Base-by-base conservation (phyloP, 2,888 invertebrate genomes). In the Drosophila suboccidentalis region DNA sequence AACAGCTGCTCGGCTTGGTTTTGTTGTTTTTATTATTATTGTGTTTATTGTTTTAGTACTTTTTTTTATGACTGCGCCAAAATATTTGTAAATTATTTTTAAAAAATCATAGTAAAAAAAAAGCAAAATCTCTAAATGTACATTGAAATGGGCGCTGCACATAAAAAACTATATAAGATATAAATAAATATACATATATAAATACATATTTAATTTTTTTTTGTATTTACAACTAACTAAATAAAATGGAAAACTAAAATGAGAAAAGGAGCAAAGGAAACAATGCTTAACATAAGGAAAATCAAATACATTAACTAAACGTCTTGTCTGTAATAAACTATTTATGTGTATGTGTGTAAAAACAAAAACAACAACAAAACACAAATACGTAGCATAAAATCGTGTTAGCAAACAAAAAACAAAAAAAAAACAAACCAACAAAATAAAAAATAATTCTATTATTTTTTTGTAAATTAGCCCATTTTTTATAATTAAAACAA, bases 401-500 rank as follows among this genome's bases (percentile, higher is more conserved):
- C 57, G 69, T 77, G 68, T 80, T 71, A 81, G 70, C 61, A 64
- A 60, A 63, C 63, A 76, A 63, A 62, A 34, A 53, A 41, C 50
- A 22, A 34, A 17, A 19, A 3, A 4, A 22, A 22, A 22, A 22
- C 22, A 22, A 22, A 22, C 36, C 41, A 26, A 13, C 17, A 36
- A 60, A 57, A 63, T 58, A 36, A 55, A 59, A 65, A 51, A 51
- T 59, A 55, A 69, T 44, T 38, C 9, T 62, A 68, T 64, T 62
- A 69, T 85, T 78, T 82, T 82, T 77, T 71, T 89, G 87, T 88
- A 87, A 83, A 85, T 76, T 84, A 84, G 82, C 89, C 81, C 87
- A 81, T 89, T 80, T 82, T 87, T 75, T 67, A 72, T 74, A 71
- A 79, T 71, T 72, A 53, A 72, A 61, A 67, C 57, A 44, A 47